Base-by-base conservation (phyloP, 1,140 invertebrate genomes). In the Temnothorax curvispinosus region DNA sequence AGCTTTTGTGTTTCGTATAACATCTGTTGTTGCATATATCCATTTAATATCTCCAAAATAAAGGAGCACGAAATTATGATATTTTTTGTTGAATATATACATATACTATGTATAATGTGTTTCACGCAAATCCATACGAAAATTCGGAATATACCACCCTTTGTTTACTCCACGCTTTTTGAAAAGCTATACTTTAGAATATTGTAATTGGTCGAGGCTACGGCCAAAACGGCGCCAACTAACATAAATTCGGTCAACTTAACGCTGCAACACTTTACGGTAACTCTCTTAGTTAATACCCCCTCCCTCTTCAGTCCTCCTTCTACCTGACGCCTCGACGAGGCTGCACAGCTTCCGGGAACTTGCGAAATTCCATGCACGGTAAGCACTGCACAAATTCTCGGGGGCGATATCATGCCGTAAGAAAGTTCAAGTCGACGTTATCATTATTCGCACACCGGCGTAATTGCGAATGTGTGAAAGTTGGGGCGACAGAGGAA, bases 211-310 rank as follows among this genome's bases (percentile, higher is more conserved):
- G 75, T 65, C 67, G 85, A 72, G 56, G 56, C 44, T 72, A 71
- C 18, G 67, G 15, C 54, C 52, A 62, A 38, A 74, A 84, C 50
- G 58, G 50, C 18, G 54, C 58, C 41, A 71, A 84, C 78, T 64
- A 75, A 85, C 85, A 89, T 89, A 89, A 90, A 89, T 90, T 90
- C 81, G 88, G 85, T 85, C 75, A 90, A 90, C 76, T 90, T 90
- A 89, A 87, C 84, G 67, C 62, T 56, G 78, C 88, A 87, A 87
- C 80, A 76, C 84, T 89, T 87, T 87, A 86, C 74, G 87, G 60
- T 86, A 88, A 88, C 82, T 88, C 72, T 78, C 87, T 64, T 78
- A 78, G 82, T 75, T 56, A 58, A 44, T 84, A 47, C n/a, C n/a
- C 9, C 15, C 47, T 21, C 4, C 15, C 18, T 44, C 47, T 8